Evolutionary conservation across 2,797 vertebrate species (phyloP), one percentile per base, ranked within the genome.

Genomic region (Huso huso): DNA sequence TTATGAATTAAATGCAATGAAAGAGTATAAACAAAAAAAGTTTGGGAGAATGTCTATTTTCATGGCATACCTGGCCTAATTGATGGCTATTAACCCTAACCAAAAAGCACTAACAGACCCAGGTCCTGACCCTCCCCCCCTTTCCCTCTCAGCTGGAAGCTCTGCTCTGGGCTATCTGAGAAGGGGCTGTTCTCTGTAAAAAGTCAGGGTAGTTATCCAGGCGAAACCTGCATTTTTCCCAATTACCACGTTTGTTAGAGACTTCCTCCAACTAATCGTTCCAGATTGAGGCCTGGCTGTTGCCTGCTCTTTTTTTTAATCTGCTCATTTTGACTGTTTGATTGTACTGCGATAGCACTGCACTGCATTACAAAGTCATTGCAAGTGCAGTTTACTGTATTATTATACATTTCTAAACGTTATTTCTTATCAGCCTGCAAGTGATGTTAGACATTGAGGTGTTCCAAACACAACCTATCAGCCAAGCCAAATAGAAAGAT

Each of bases 31-130:
- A 49, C 49, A 52, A 50, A 51, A 50, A 10, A 51, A 61, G 23
- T 37, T 37, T 3, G 23, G 23, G 23, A 37, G 65, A 64, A 71
- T 70, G 55, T 68, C 66, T 63, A 67, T 71, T 69, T 73, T 63
- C 57, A 50, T 69, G 66, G 65, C 64, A 69, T 73, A 75, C 72
- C 69, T 77, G 61, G 58, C 66, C 55, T 66, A 68, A 71, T 73
- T 69, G 69, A 61, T 53, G 65, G 69, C 64, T 37, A 64, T 71
- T 73, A 71, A 66, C 68, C 55, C 55, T 37, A 37, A 61, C 57
- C 70, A 71, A 50, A 37, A 62, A 8, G 48, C 37, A 51, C 52
- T 63, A 51, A 64, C 61, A 51, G 23, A 68, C 49, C 49, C 50
- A 52, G 70, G 50, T 55, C 65, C 51, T 18, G 60, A 57, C 58